phyloP scores from a whole-genome alignment of 2,113 vertebrate species.

The Boleophthalmus pectinirostris region DNA sequence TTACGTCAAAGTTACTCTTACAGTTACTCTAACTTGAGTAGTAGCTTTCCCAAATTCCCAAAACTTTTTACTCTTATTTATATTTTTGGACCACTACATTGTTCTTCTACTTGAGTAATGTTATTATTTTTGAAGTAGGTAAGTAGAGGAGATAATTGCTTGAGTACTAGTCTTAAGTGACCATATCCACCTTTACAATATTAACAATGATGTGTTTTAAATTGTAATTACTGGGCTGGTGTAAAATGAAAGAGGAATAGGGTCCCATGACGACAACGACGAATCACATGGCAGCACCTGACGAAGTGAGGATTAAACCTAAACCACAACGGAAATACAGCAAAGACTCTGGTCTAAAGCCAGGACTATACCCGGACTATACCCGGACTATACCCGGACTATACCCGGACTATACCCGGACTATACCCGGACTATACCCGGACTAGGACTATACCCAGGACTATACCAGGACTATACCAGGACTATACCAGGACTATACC shows the following conservation, averaged over 20 bases:
- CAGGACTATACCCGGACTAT: neutral
- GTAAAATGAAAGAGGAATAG: neutral
- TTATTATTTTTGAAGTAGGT: too few relatives aligned
- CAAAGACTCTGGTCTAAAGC: neutral
- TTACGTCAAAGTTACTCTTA: too few relatives aligned
- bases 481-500: neutral
- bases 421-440: neutral
- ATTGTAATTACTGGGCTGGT: too few relatives aligned
- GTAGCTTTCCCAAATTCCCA: too few relatives aligned
- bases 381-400: neutral
- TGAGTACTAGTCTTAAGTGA: too few relatives aligned
- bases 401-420: neutral
- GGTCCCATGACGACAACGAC: neutral
- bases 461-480: neutral
- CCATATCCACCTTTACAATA: too few relatives aligned
- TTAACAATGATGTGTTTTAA: too few relatives aligned
- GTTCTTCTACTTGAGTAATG: too few relatives aligned
- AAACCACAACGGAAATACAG: neutral
- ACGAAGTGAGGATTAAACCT: neutral
- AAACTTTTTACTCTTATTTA: too few relatives aligned
- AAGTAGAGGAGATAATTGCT: too few relatives aligned
- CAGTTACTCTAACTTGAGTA: too few relatives aligned
- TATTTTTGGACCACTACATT: too few relatives aligned
- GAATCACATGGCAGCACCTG: slow-evolving; percentile 1
- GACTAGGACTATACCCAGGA: neutral